Evolutionary conservation across 2,888 invertebrate species (phyloP), one percentile per base, ranked within the genome.

Genomic region (Drosophila ustulata): DNA sequence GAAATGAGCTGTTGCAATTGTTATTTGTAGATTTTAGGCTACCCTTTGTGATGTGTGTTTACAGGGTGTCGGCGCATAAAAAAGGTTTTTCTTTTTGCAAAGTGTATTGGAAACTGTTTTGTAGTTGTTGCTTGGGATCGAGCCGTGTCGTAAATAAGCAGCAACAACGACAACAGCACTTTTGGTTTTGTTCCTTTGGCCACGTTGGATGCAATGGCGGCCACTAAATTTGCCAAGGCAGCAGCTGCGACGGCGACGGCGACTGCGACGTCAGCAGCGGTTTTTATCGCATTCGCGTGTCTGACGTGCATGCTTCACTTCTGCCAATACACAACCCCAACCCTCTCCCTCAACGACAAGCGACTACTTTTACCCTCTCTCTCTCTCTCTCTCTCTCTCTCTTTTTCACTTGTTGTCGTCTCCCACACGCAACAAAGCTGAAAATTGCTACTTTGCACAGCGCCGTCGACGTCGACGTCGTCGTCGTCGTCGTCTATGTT

Each of bases 201-300:
- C 46, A 28, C 61, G 47, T 57, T 53, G 61, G 59, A 63, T 78
- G 80, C 78, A 78, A 61, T 73, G 70, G 28, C 25, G 67, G 66
- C 56, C 32, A 73, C 82, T 81, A 79, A 82, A 82, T 85, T 85
- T 74, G 51, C 39, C 39, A 34, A 4, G 1, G 34, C 59, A 53
- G 53, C 56, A 58, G 55, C 50, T 41, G 63, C 1, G 18, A 1
- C 25, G 11, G 34, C 32, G 11, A 34, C 11, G 39, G 1, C 34
- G 43, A 18, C 3, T 45, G 13, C 30, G 8, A 3, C 32, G 43
- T 26, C 34, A 52, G 7, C 41, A 47, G 26, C 57, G 62, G 70
- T 58, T 74, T 86, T 85, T 85, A 88, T 88, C 74, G 83, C 82
- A 79, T 71, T 85, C 76, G 84, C 84, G 87, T 85, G 84, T 85